Evolutionary conservation across 92 coral and sea anemone genomes (phyloP), one percentile per base, ranked within the genome.

Genomic region (Phenganax stokvisi): DNA sequence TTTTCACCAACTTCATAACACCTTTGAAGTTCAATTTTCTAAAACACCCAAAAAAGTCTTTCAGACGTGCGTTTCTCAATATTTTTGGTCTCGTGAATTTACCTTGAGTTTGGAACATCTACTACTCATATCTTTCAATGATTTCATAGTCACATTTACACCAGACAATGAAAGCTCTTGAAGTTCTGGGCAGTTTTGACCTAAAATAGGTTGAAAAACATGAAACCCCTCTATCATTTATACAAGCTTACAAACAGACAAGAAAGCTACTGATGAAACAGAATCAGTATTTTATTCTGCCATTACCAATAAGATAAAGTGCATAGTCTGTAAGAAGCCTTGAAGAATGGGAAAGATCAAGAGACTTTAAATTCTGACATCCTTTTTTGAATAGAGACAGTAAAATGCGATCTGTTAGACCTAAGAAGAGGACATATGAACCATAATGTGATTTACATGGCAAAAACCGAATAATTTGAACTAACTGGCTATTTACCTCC

Each of bases 1-100:
- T 93, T 93, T 72, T 93, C 98, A 2, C 98, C 94, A 9, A 88
- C 91, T 79, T 89, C 86, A 74, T 89, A 87, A 65, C 98, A 91
- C 80, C 81, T 85, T 66, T 84, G 89, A 70, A 93, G 80, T 68
- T 44, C 81, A 12, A 93, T 65, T 67, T 72, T 86, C 98, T 93
- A 82, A 37, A 84, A 71, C 71, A 76, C 13, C 13, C 56, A 75
- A 20, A 86, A 53, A 12, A 27, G n/a, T 74, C 1, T n/a, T 61
- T 54, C 20, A 56, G 29, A 0, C 5, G 7, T 53, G 57, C 13
- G 15, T 17, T 10, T 7, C 31, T 27, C 8, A 29, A 30, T 13
- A 27, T 30, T 20, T 12, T 7, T 17, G 12, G 44, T 30, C 44
- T 71, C 10, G 37, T 37, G 54, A 7, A 5, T 29, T 20, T 87